Base-by-base conservation (phyloP, 2,797 vertebrate genomes). In the Phoebastria nigripes region DNA sequence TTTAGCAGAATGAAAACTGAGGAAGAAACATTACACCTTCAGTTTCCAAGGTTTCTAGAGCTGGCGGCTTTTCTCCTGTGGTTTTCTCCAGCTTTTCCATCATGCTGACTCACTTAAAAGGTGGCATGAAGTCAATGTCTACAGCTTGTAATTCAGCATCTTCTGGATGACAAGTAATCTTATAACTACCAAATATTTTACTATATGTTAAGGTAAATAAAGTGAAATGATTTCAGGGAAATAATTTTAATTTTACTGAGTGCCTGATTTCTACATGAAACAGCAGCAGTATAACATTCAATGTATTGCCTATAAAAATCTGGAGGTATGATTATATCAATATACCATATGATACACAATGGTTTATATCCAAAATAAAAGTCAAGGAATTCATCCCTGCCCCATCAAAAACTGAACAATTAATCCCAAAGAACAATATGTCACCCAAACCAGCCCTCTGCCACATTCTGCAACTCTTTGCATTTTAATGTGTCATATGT, bases 51-150 rank as follows among this genome's bases (percentile, higher is more conserved):
- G 83, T 90, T 95, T 98, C 98, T 69, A 97, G 54, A 51, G 98
- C 85, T 58, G 98, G 98, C 46, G 98, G 98, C 94, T 98, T 98
- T 65, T 98, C 97, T 33, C 98, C 98, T 93, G 98, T 92, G 28
- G 97, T 82, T 96, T 98, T 98, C 94, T 98, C 98, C 92, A 98
- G 96, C 87, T 98, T 98, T 20, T 98, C 96, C 6, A 97, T 98
- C 98, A 98, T 97, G 97, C 98, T 98, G 89, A 98, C 85, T 97
- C 98, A 97, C 89, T 79, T 98, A 94, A 98, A 98, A 12, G 98
- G 98, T 19, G 98, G 98, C 12, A 97, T 98, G 95, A 98, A 98
- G 96, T 98, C 98, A 19, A 97, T 96, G 96, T 98, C 98, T 59
- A 49, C 90, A 89, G 97, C 96, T 62, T 97, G 90, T 63, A 98